phyloP scores from a whole-genome alignment of 2,797 vertebrate species.

The Siniperca undulata region DNA sequence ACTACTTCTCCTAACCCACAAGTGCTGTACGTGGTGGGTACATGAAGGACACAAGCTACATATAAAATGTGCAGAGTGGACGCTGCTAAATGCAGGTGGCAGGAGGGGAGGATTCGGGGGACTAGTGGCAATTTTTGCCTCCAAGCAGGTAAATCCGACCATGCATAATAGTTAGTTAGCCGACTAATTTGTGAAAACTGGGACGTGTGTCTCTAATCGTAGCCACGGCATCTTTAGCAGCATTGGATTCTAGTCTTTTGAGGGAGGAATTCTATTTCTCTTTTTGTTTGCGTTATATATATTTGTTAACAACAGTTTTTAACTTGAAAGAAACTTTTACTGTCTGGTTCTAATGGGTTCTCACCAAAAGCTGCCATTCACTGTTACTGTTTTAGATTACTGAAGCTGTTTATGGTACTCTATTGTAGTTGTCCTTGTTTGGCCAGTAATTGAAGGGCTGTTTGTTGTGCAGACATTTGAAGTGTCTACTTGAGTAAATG shows the following conservation, averaged over 20 bases:
- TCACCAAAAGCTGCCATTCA: too few species aligned
- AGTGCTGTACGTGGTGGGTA: not conserved
- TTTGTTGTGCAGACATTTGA: too few species aligned
- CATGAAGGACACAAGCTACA: not conserved
- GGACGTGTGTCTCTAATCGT: slow-evolving; percentile 4
- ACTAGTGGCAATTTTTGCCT: not conserved
- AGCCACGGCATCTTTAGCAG: not conserved
- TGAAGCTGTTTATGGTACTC: too few species aligned
- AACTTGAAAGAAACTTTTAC: too few species aligned
- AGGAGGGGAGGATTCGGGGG: not conserved
- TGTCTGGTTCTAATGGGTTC: too few species aligned
- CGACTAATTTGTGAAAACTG: not conserved
- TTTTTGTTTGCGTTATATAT: not conserved
- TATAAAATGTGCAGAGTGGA: not conserved
- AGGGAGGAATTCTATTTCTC: not conserved
- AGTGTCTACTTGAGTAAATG: too few species aligned
- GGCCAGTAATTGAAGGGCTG: too few species aligned
- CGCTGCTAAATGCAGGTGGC: not conserved
- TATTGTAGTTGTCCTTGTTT: too few species aligned
- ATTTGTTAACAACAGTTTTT: too few species aligned
- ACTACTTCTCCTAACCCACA: not conserved
- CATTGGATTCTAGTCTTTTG: not conserved
- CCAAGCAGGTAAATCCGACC: not conserved
- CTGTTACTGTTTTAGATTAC: too few species aligned
- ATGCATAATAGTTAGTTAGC: not conserved